Evolutionary conservation across 2,113 vertebrate species (phyloP).

Genomic region (Columba janthina): DNA sequence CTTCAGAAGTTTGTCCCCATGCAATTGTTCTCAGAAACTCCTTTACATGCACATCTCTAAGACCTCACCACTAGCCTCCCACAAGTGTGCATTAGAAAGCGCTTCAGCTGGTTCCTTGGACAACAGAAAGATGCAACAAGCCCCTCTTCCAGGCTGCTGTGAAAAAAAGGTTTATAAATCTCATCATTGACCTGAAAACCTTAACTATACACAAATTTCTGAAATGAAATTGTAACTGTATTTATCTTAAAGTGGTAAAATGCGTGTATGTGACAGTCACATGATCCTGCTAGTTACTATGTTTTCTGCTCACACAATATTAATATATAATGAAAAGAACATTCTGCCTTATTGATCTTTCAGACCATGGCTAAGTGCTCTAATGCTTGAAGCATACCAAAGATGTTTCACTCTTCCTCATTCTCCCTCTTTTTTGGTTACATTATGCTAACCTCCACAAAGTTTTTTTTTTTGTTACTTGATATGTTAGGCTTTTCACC

Average conservation of each 20-base stretch:
- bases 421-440: not conserved
- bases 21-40: not conserved
- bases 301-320: slow-evolving; percentile 5
- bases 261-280: not conserved
- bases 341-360: slow-evolving; percentile 62
- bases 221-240: not conserved
- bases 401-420: not conserved
- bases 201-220: not conserved
- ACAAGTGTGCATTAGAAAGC: not conserved
- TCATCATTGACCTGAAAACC: not conserved
- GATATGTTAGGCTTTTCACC: slow-evolving; percentile 41
- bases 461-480: slow-evolving; percentile 8
- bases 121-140: not conserved
- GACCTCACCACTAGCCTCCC: not conserved
- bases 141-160: not conserved
- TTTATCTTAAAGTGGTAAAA: not conserved
- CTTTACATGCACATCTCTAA: not conserved
- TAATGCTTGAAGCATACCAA: slow-evolving; percentile 5
- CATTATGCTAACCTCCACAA: slow-evolving; percentile 53
- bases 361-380: not conserved
- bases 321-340: slow-evolving; percentile 39
- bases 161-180: not conserved
- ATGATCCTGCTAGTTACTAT: not conserved
- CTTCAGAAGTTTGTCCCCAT: not conserved
- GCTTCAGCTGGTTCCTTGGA: not conserved